phyloP scores from a whole-genome alignment of 2,797 vertebrate species.

The Gastrophryne carolinensis region DNA sequence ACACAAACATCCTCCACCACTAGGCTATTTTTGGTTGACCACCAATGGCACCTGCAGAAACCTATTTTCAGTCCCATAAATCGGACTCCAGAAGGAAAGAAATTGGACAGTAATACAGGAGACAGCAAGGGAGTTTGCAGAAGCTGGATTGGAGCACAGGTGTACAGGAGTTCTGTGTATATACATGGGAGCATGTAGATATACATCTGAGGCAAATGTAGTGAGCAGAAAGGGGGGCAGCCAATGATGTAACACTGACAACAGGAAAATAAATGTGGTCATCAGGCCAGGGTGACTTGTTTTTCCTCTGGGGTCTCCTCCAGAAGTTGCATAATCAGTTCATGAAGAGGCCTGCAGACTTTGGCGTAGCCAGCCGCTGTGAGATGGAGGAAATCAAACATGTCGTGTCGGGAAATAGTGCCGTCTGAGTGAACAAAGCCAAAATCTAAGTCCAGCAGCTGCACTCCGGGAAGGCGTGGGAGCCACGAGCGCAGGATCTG shows the following conservation, averaged over 20 bases:
- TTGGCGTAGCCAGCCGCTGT: constrained; percentile 83
- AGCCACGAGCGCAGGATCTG: constrained; percentile 79
- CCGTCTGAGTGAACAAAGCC: constrained; percentile 92
- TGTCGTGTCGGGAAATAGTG: constrained; percentile 86
- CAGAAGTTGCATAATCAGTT: constrained; percentile 95
- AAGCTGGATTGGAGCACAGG: background rate
- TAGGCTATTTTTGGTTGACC: background rate
- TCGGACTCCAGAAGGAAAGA: background rate
- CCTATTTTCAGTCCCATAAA: background rate
- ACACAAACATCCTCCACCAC: background rate
- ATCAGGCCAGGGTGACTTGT: constrained; percentile 86
- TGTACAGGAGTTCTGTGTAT: constrained; percentile 41
- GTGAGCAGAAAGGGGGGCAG: constrained; percentile 65
- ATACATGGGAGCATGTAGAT: constrained; percentile 53
- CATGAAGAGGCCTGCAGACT: constrained; percentile 87
- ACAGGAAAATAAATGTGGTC: background rate
- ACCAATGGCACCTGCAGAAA: background rate
- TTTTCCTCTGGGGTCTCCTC: constrained; percentile 94
- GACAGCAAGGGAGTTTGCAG: constrained; percentile 57
- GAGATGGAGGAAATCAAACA: constrained; percentile 98
- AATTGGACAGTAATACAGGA: constrained; percentile 13
- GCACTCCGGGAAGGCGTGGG: constrained; percentile 78
- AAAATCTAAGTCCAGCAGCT: constrained; percentile 82
- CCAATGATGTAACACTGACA: constrained; percentile 55
- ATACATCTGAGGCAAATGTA: constrained; percentile 59